Base-by-base conservation (phyloP, 1,140 invertebrate species). In the Papilio helenus region DNA sequence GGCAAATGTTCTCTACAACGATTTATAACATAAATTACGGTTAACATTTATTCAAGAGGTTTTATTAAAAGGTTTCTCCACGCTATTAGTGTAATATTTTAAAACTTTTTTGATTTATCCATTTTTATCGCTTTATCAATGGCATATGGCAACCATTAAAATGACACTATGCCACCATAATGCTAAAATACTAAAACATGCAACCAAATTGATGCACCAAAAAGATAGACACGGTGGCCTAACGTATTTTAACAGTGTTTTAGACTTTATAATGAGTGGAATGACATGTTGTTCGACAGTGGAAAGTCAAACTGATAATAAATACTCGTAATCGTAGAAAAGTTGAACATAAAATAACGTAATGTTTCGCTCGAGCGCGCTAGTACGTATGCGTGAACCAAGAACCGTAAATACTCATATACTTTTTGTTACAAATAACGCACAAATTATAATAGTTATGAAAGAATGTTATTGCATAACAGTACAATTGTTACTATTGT, bases 381-480 rank as follows among this genome's bases (percentile, higher is more conserved):
- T 34, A 76, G 26, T 76, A n/a, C 58, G 55, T 23, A 65, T 39
- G 76, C 55, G 55, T 34, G 55, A 77, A 42, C 55, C 58, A 77
- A 77, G 34, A 16, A 77, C 76, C 76, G 76, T 77, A 61, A 77
- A 26, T 26, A 61, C 58, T 12, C 2, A 61, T 61, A 61, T 68
- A 68, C 34, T 34, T 65, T 65, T 77, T 58, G 76, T 65, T 65
- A 77, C 58, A 34, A 26, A 16, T 65, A 42, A 61, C 29, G 1
- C 12, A 34, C 55, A 8, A 14, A 29, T 58, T 61, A 20, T 58
- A 34, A 51, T 55, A 34, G 18, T 39, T 77, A 39, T 55, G 20
- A 61, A 39, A 76, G 14, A 10, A 58, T 61, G 39, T 55, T 18
- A 76, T 76, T 76, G 4, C 51, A 58, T 76, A 76, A 76, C 26